Base-by-base conservation (phyloP, 2,113 vertebrate genomes). In the Noturus placidus region DNA sequence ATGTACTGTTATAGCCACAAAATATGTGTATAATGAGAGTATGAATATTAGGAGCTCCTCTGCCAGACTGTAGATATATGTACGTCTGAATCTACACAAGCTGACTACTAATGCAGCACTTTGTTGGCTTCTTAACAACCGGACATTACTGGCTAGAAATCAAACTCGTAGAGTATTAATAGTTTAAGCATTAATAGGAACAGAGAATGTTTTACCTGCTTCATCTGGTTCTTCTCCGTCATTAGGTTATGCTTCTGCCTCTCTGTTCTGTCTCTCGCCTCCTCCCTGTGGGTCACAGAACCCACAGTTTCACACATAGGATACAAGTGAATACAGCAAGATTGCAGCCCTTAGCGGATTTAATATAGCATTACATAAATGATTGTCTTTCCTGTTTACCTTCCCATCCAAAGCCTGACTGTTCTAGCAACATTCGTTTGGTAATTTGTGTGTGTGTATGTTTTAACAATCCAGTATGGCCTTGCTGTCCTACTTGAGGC, bases 311-410 rank as follows among this genome's bases (percentile, higher is more conserved):
- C 4, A 25, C 79, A 82, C n/a, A 82, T 22, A 61, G 20, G 11
- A 54, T 46, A 72, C 15, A 56, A 72, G 50, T 54, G 67, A 84
- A 84, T 56, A 57, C 65, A 35, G 65, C 83, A 59, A 84, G 50
- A 72, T 56, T 72, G 46, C 83, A 84, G 67, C 83, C 67, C 67
- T 52, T 84, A 84, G 83, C 83, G 74, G 83, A 84, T 84, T 72
- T 56, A 74, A 72, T 38, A 56, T 42, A 67, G 13, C 83, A 84
- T 56, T 84, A 84, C 83, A 84, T 84, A 20, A 20, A 84, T 70
- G 65, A 84, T 72, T 54, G 52, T 69, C 52, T 56, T 84, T 72
- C 33, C 67, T 84, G 83, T 74, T 56, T 57, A 70, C 57, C 33
- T 35, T 72, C 20, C 50, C 74, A 72, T 84, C 52, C 20, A 35